Conservation (phyloP, 2,797 vertebrate species). For the Odontamblyopus lacepedii region DNA sequence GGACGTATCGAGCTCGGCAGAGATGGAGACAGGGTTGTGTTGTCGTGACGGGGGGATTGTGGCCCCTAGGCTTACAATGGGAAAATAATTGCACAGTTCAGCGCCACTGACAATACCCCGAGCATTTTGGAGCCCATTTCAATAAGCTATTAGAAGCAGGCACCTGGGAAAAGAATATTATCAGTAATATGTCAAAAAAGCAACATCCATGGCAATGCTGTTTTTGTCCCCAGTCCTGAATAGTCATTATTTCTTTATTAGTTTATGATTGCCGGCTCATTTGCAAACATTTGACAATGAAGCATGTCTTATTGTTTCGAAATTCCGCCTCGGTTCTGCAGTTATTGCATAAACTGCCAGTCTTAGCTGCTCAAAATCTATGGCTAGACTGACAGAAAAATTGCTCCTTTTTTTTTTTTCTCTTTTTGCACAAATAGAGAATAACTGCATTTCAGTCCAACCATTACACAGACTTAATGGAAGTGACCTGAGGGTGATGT, state of each 20-base stretch:
- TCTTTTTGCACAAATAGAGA: background rate
- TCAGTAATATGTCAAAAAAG: constrained; percentile 35
- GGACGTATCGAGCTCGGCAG: constrained; percentile 6
- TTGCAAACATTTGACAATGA: constrained; percentile 6
- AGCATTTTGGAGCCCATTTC: constrained; percentile 42
- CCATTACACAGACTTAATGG: too few species aligned
- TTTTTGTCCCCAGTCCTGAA: background rate
- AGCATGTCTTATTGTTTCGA: constrained; percentile 3
- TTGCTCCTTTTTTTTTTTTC: background rate
- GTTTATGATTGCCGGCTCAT: background rate
- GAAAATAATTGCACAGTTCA: constrained; percentile 60
- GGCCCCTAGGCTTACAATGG: constrained; percentile 35
- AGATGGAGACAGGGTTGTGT: constrained; percentile 16
- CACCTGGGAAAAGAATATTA: constrained; percentile 51
- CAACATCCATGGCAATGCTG: background rate
- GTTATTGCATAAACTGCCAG: constrained; percentile 15
- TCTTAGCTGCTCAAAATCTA: constrained; percentile 22
- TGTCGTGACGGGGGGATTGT: constrained; percentile 15
- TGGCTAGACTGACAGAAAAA: constrained; percentile 8
- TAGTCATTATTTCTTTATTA: constrained; percentile 1
- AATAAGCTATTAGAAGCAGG: constrained; percentile 45
- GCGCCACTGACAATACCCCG: constrained; percentile 39
- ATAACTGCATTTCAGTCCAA: background rate
- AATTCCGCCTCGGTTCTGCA: constrained; percentile 23
- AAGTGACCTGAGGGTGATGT: too few species aligned